These are phyloP conservation scores for Lycia hirtaria DNA, from an alignment of 2,888 invertebrate genomes.

Conservation along the genomic window DNA sequence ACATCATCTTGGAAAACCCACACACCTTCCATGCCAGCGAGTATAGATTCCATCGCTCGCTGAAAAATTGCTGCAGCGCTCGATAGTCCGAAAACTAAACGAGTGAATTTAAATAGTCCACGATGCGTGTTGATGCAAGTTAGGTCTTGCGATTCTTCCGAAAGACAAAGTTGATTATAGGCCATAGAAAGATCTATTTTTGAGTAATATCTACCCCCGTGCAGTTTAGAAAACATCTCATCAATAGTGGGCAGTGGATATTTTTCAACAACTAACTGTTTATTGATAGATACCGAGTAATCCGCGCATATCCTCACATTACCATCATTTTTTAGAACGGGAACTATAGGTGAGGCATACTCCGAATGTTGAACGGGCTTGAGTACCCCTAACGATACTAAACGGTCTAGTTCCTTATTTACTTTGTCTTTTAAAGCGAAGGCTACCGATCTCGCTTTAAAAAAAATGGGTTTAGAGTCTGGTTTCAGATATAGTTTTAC, in stretches of 20 bases:
- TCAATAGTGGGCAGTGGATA: constrained; percentile 17
- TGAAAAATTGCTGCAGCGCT: not conserved
- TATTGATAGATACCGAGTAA: constrained; percentile 13
- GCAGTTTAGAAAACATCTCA: constrained; percentile 36
- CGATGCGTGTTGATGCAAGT: not conserved
- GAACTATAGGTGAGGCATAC: not conserved
- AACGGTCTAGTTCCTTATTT: not conserved
- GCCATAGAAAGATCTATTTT: constrained; percentile 34
- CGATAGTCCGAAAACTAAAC: not conserved
- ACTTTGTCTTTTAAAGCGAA: constrained; percentile 30
- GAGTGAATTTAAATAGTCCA: not conserved
- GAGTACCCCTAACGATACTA: not conserved
- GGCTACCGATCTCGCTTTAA: constrained; percentile 35
- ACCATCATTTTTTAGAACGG: not conserved
- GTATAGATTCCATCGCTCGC: not conserved
- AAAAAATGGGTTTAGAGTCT: constrained; percentile 21
- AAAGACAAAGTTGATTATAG: not conserved
- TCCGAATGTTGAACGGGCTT: not conserved
- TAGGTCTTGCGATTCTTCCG: constrained; percentile 5
- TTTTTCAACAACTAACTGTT: constrained; percentile 32
- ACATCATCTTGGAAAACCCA: not conserved
- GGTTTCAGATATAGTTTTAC: not conserved
- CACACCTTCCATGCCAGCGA: not conserved
- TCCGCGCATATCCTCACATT: not conserved
- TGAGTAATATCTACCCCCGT: constrained; percentile 31